Conservation (phyloP, 2,113 vertebrate species). For the Corythornis vintsioides region DNA sequence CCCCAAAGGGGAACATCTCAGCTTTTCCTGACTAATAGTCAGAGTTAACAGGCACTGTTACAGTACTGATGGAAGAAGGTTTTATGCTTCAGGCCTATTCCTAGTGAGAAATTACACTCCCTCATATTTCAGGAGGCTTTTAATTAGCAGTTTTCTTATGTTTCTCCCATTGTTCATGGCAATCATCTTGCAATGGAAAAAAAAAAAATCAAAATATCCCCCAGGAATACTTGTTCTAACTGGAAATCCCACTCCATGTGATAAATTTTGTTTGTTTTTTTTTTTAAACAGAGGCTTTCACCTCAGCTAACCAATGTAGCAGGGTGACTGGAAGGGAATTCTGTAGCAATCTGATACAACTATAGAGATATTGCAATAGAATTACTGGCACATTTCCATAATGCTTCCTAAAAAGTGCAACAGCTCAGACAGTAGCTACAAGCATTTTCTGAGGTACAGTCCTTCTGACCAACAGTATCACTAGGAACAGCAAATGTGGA, state of each 20-base stretch:
- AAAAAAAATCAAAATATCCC: not conserved
- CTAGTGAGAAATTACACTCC: not conserved
- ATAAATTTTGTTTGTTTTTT: not conserved
- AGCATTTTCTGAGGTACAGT: not conserved
- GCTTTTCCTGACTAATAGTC: not conserved
- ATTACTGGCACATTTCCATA: not conserved
- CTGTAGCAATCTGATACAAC: not conserved
- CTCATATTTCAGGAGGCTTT: not conserved
- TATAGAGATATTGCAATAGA: not conserved
- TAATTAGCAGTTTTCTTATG: not conserved
- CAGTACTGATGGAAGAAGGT: not conserved
- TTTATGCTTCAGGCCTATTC: not conserved
- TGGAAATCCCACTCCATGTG: not conserved
- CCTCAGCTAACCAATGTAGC: not conserved
- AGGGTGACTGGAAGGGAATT: not conserved
- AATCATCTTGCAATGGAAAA: not conserved
- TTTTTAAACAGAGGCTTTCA: not conserved
- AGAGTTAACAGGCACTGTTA: not conserved
- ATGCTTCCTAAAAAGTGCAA: not conserved
- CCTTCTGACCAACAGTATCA: not conserved
- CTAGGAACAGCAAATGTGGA: not conserved
- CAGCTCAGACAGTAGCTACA: not conserved
- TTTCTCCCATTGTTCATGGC: not conserved
- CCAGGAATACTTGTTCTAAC: not conserved
- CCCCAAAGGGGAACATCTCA: not conserved